Evolutionary conservation across 2,888 invertebrate genomes (phyloP).

Genomic region (Tuta absoluta): DNA sequence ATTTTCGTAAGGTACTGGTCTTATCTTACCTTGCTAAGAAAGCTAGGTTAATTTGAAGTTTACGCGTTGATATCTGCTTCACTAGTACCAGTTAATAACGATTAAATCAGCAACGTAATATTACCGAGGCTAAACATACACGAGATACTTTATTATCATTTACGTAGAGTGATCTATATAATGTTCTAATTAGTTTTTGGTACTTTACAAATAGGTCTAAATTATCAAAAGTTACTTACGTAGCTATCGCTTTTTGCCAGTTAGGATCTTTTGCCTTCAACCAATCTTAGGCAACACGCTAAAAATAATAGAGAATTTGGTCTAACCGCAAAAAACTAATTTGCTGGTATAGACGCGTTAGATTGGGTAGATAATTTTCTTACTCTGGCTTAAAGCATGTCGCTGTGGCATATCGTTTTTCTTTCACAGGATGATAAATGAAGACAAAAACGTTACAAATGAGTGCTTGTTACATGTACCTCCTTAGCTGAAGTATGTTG

Average conservation of each 20-base stretch:
- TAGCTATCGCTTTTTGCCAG: not conserved
- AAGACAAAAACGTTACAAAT: constrained; percentile 17
- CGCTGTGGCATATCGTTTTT: constrained; percentile 11
- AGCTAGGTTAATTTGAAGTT: too few relatives aligned
- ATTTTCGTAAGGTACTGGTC: constrained; percentile 3
- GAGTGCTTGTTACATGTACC: constrained; percentile 8
- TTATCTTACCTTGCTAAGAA: not conserved
- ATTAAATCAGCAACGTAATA: too few relatives aligned
- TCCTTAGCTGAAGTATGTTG: constrained; percentile 11
- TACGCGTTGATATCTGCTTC: too few relatives aligned
- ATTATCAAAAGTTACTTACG: not conserved
- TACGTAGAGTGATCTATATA: not conserved
- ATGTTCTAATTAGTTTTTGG: not conserved
- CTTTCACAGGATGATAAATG: constrained; percentile 16
- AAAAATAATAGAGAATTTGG: not conserved
- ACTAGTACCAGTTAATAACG: too few relatives aligned
- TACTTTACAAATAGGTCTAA: not conserved
- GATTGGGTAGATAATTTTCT: not conserved
- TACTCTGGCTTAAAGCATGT: not conserved
- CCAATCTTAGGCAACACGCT: constrained; percentile 1
- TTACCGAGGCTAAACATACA: too few relatives aligned
- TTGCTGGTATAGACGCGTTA: constrained; percentile 23
- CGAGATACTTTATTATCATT: too few relatives aligned
- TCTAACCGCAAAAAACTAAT: constrained; percentile 30
- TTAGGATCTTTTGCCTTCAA: constrained; percentile 3